A percentile compares a stretch with the other conserved stretches of the same genome.
Evolutionary conservation across 2,113 vertebrate genomes (phyloP).

Genomic region (Limnothrissa miodon): DNA sequence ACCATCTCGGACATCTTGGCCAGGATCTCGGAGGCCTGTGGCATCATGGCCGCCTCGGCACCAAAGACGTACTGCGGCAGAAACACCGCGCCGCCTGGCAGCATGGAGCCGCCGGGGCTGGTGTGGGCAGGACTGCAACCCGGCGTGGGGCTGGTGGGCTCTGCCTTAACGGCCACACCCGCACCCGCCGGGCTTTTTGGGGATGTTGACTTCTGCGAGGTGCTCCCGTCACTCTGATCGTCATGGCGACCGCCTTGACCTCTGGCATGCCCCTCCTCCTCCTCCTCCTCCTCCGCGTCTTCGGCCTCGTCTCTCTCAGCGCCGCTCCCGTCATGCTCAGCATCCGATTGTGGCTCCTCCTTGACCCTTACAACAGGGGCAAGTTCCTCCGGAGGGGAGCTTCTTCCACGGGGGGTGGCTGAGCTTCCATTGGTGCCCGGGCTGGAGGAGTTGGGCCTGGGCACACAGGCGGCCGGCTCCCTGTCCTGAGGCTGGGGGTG

Average conservation of each 20-base stretch:
- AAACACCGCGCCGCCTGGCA: constrained; percentile 78
- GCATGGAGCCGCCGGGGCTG: constrained; percentile 64
- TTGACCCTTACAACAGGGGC: constrained; percentile 68
- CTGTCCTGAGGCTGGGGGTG: constrained; percentile 53
- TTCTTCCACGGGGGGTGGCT: constrained; percentile 61
- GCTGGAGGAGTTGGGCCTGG: constrained; percentile 66
- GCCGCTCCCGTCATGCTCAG: constrained; percentile 45
- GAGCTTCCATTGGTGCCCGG: constrained; percentile 72
- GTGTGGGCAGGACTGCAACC: constrained; percentile 85
- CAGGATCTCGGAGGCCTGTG: constrained; percentile 92
- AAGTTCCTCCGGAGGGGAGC: constrained; percentile 49
- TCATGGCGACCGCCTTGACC: not conserved
- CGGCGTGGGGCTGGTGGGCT: constrained; percentile 85
- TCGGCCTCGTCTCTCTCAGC: constrained; percentile 34
- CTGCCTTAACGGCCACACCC: constrained; percentile 75
- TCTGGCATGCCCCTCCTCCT: not conserved
- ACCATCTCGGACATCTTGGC: constrained; percentile 99
- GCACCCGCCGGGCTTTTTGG: constrained; percentile 71
- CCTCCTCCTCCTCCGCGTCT: constrained; percentile 23
- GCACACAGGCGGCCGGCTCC: constrained; percentile 54
- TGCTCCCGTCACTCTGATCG: not conserved
- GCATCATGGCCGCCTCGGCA: constrained; percentile 81
- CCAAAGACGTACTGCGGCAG: constrained; percentile 85
- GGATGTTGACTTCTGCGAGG: constrained; percentile 67
- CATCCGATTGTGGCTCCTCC: constrained; percentile 75